phyloP scores from a whole-genome alignment of 2,113 vertebrate genomes.

The Macquaria ambigua region DNA sequence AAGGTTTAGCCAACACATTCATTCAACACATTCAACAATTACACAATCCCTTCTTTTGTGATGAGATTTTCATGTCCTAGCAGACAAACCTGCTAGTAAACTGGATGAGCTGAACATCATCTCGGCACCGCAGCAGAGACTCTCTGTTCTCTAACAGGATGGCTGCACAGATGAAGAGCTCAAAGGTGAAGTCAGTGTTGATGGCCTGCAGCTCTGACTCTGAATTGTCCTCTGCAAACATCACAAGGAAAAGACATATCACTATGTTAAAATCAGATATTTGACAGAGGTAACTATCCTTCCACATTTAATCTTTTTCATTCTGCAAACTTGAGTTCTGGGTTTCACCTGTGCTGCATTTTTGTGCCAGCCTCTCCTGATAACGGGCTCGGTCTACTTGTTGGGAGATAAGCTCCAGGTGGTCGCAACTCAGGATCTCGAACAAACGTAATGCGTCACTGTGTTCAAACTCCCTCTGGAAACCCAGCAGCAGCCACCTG shows the following conservation, averaged over 20 bases:
- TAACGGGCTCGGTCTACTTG: slow-evolving; percentile 82
- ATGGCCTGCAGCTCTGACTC: slow-evolving; percentile 68
- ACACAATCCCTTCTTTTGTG: neutral
- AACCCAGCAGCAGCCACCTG: slow-evolving; percentile 89
- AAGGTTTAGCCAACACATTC: neutral
- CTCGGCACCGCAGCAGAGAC: slow-evolving; percentile 78
- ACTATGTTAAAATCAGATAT: neutral
- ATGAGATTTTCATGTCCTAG: neutral
- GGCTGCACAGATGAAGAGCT: slow-evolving; percentile 87
- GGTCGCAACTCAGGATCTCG: slow-evolving; percentile 87
- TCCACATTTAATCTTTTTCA: neutral
- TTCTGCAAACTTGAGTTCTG: neutral
- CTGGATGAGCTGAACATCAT: slow-evolving; percentile 85
- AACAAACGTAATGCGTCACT: slow-evolving; percentile 87
- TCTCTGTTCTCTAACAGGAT: slow-evolving; percentile 85
- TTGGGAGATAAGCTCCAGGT: slow-evolving; percentile 85
- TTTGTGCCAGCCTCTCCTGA: slow-evolving; percentile 79
- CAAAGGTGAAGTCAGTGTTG: slow-evolving; percentile 87
- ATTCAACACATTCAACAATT: neutral
- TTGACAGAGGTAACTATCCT: neutral
- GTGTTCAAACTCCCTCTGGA: slow-evolving; percentile 88
- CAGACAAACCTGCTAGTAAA: slow-evolving; percentile 82
- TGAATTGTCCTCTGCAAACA: slow-evolving; percentile 68
- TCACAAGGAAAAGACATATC: slow-evolving; percentile 4
- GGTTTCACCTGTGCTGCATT: slow-evolving; percentile 73